Conservation (phyloP, 2,888 invertebrate species). For the Sipha maydis region DNA sequence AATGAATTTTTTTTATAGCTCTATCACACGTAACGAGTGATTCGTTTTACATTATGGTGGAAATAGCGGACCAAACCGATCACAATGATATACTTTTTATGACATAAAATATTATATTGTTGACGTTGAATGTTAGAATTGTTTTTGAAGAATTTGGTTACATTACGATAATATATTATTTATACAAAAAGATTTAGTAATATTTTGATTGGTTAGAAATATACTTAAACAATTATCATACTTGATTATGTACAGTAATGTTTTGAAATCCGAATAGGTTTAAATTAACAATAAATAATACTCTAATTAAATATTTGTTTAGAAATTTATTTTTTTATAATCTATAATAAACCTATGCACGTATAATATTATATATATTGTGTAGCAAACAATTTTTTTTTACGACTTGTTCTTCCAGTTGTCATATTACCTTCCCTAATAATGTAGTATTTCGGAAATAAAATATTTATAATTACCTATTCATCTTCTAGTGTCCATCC, state of each 20-base stretch:
- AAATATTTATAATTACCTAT: neutral
- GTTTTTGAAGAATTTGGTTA: too few relatives aligned
- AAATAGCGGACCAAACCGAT: too few relatives aligned
- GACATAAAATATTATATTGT: too few relatives aligned
- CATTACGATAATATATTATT: too few relatives aligned
- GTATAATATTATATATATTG: neutral
- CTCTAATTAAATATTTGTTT: neutral
- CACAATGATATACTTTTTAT: too few relatives aligned
- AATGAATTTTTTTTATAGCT: too few relatives aligned
- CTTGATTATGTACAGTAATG: neutral
- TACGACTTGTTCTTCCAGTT: slow-evolving; percentile 21
- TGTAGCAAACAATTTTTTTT: slow-evolving; percentile 16
- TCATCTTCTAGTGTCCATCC: neutral
- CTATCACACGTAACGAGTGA: too few relatives aligned
- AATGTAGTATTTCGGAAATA: slow-evolving; percentile 17
- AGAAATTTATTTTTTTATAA: neutral
- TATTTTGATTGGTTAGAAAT: too few relatives aligned
- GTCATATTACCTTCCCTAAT: neutral
- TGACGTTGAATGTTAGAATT: too few relatives aligned
- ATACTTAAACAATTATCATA: too few relatives aligned
- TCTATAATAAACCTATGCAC: neutral
- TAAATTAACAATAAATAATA: neutral
- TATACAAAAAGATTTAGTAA: too few relatives aligned
- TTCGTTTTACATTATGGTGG: too few relatives aligned
- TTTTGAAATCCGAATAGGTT: neutral